Evolutionary conservation across 2,797 vertebrate genomes (phyloP).

Genomic region (Leucoraja ocellata): DNA sequence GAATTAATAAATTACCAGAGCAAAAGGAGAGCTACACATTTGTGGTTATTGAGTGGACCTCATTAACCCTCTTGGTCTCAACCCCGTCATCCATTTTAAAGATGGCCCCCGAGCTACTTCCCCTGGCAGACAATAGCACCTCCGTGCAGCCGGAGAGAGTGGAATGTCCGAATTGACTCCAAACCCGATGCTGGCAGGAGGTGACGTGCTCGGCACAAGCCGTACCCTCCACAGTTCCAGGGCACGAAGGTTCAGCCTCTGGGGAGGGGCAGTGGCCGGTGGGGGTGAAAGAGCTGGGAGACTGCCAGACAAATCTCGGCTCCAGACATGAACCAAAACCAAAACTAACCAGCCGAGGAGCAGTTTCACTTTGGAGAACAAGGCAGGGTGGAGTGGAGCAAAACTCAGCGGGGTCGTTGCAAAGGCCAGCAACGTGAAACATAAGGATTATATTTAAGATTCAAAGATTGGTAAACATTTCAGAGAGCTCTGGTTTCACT

Average conservation of each 20-base stretch:
- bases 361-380: neutral
- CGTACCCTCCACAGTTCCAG: neutral
- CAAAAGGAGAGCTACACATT: too few species aligned
- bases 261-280: neutral
- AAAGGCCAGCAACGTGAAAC: neutral
- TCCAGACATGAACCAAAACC: neutral
- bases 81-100: too few species aligned
- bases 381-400: neutral
- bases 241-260: neutral
- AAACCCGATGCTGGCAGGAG: neutral
- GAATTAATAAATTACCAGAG: too few species aligned
- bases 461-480: rapidly evolving
- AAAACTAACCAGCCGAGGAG: neutral
- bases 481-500: neutral
- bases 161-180: neutral
- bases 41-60: too few species aligned
- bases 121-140: too few species aligned
- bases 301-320: too few species aligned
- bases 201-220: neutral
- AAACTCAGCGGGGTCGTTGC: neutral
- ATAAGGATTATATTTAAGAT: neutral
- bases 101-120: too few species aligned
- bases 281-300: neutral
- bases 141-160: too few species aligned
- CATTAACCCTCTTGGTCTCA: too few species aligned